Base-by-base conservation (phyloP, 1,140 invertebrate genomes). In the Drosophila mojavensis region DNA sequence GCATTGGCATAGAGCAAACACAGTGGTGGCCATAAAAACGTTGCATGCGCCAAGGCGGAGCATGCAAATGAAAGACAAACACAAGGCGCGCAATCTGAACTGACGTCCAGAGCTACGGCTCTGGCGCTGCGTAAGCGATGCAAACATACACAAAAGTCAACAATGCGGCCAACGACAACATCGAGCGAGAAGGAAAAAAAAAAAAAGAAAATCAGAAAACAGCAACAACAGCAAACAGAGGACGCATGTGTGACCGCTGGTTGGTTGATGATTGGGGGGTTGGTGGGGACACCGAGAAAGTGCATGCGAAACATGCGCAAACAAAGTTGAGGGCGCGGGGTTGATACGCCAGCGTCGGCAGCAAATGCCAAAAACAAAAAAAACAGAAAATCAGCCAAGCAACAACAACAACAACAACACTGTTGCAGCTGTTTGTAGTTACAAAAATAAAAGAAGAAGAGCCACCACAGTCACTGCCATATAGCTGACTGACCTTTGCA, bases 1-100 rank as follows among this genome's bases (percentile, higher is more conserved):
- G 20, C 7, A 60, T 69, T 84, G 68, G 81, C 28, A 64, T 75
- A 63, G 59, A 62, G 36, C 36, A 75, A 74, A 75, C 68, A 81
- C 68, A 81, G 51, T n/a, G 28, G 9, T 5, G 5, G 39, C n/a
- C 6, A 75, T 76, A 64, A 83, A 80, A 80, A 59, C 78, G 70
- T 69, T 71, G 64, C 58, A 76, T 66, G 41, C 79, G 75, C 71
- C 58, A 88, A 83, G 83, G 79, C 83, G 82, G 20, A 26, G 65
- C 77, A 79, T 84, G 84, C 82, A 88, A 86, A 86, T 86, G 85
- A 86, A 88, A 86, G 79, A 39, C 82, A 88, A 86, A 86, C 83
- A 86, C 45, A 65, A 62, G 66, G 51, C 39, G 26, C 41, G 28
- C 47, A 47, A 45, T 26, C 53, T 45, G 43, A 45, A 43, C 41